These are phyloP conservation scores for Galerucella pusilla DNA, from an alignment of 2,888 invertebrate genomes.

Conservation along the genomic window DNA sequence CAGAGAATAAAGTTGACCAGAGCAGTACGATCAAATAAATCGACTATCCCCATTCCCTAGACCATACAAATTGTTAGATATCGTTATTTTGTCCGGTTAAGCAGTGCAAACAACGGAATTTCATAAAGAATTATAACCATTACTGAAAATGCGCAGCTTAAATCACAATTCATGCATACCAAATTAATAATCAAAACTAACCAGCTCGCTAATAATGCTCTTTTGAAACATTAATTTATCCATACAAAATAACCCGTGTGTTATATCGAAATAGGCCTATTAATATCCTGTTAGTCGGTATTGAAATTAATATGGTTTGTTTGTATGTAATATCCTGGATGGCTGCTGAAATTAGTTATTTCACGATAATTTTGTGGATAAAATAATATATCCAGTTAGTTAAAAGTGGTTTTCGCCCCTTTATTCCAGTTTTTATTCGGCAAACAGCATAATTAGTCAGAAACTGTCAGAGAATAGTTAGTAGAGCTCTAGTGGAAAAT, in stretches of 20 bases:
- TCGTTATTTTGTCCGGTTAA: no score
- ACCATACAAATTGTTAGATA: no score
- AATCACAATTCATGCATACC: slow-evolving; percentile 9
- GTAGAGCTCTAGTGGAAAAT: no score
- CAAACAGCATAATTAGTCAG: no score
- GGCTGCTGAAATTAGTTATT: slow-evolving; percentile 33
- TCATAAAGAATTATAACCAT: no score
- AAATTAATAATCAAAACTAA: slow-evolving; percentile 17
- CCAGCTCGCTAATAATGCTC: slow-evolving; percentile 24
- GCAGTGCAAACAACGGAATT: no score
- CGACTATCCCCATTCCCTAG: no score
- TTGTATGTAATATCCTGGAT: slow-evolving; percentile 37
- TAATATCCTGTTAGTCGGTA: slow-evolving; percentile 40
- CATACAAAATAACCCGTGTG: slow-evolving; percentile 25
- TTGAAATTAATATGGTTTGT: slow-evolving; percentile 38
- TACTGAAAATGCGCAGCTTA: neutral
- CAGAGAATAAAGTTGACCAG: no score
- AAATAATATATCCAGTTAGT: slow-evolving; percentile 1
- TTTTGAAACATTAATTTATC: slow-evolving; percentile 24
- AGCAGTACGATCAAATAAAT: no score
- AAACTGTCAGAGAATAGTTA: no score
- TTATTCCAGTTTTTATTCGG: no score
- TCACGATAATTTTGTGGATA: slow-evolving; percentile 33
- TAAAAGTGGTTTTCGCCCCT: no score
- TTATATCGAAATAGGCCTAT: slow-evolving; percentile 37